Evolutionary conservation across 2,888 invertebrate genomes (phyloP).

Genomic region (Aproaerema taeniolella): DNA sequence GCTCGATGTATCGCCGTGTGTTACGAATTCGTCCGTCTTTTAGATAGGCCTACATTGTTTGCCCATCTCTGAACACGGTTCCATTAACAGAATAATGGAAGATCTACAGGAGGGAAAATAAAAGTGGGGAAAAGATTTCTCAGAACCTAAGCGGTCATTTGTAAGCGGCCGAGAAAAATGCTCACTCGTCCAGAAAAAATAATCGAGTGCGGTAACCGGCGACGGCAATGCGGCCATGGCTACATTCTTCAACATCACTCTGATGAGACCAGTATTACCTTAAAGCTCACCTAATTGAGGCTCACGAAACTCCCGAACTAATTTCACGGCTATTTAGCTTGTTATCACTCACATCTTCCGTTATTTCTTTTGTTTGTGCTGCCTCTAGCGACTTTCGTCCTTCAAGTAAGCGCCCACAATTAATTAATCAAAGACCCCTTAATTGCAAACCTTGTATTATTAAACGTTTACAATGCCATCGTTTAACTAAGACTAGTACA

Average conservation of each 20-base stretch:
- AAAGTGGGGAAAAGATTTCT: conserved; percentile 62
- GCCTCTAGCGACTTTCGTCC: not conserved
- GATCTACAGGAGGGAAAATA: conserved; percentile 58
- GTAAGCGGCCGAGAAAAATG: conserved; percentile 68
- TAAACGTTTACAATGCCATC: not conserved
- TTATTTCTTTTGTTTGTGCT: conserved; percentile 10
- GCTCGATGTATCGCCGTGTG: too few species aligned
- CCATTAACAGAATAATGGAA: conserved; percentile 68
- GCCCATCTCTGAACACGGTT: conserved; percentile 52
- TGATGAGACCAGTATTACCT: conserved; percentile 4
- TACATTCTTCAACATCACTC: conserved; percentile 10
- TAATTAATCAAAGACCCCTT: conserved; percentile 5
- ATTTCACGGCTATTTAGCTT: conserved; percentile 13
- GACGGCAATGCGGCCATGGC: conserved; percentile 4
- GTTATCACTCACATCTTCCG: conserved; percentile 9
- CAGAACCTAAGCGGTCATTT: conserved; percentile 66
- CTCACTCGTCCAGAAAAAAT: conserved; percentile 65
- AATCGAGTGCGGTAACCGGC: conserved; percentile 36
- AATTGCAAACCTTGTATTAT: conserved; percentile 1
- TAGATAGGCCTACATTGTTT: conserved; percentile 53
- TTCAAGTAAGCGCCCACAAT: not conserved
- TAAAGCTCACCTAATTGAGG: conserved; percentile 13
- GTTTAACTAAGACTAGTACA: too few species aligned
- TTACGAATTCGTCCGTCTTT: conserved; percentile 34
- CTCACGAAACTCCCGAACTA: conserved; percentile 7